These are phyloP conservation scores for Zhengitettix transpicula DNA, from an alignment of 2,888 invertebrate genomes.

Conservation along the genomic window DNA sequence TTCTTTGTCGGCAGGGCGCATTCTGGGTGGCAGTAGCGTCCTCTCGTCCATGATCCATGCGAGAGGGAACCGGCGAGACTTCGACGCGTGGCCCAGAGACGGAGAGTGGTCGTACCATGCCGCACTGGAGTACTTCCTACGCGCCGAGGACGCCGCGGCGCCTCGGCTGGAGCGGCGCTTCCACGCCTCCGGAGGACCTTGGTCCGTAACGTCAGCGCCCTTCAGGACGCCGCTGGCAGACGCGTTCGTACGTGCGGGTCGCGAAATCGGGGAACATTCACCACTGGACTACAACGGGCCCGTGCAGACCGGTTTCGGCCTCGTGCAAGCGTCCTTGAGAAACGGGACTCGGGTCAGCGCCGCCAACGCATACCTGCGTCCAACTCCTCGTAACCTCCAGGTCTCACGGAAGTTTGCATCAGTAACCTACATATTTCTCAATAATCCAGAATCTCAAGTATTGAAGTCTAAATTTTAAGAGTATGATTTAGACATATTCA, in stretches of 20 bases:
- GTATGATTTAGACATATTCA: no score
- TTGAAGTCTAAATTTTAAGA: no score
- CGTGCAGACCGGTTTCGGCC: conserved; percentile 45
- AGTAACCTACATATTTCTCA: no score
- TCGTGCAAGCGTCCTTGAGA: conserved; percentile 51
- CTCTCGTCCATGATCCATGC: conserved; percentile 71
- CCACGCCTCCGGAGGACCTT: conserved; percentile 55
- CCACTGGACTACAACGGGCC: conserved; percentile 42
- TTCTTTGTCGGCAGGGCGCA: conserved; percentile 19
- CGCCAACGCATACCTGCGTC: conserved; percentile 59
- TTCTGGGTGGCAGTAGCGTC: conserved; percentile 62
- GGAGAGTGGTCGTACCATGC: conserved; percentile 62
- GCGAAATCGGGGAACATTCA: conserved; percentile 54
- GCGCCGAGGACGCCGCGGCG: conserved; percentile 37
- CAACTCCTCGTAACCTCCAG: conserved; percentile 44
- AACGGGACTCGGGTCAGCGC: conserved; percentile 62
- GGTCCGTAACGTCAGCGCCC: conserved; percentile 49
- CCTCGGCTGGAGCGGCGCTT: conserved; percentile 35
- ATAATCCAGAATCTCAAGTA: no score
- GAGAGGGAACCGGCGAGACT: conserved; percentile 49
- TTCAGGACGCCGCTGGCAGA: conserved; percentile 44
- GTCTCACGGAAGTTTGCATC: conserved; percentile 27
- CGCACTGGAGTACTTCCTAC: conserved; percentile 58
- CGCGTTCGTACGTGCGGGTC: conserved; percentile 47
- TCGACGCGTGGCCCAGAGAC: conserved; percentile 70